Conservation (phyloP, 2,113 vertebrate species). For the Osmerus eperlanus region DNA sequence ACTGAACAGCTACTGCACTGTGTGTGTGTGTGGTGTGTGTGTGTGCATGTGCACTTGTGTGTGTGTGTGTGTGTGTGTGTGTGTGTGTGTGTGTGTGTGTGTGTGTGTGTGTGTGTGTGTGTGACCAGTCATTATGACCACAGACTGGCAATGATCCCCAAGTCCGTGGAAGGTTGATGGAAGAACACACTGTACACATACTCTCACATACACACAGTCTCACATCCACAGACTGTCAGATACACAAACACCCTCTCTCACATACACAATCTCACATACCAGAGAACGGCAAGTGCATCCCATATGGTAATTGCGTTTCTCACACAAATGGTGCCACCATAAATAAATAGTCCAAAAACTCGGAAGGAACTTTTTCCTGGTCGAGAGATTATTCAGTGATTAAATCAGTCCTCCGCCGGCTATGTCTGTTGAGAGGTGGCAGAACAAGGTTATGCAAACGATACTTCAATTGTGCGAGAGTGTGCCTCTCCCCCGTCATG, state of each 20-base stretch:
- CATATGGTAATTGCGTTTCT: too few relatives aligned
- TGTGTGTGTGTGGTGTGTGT: slow-evolving; percentile 3
- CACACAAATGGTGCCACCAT: too few relatives aligned
- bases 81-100: slow-evolving; percentile 6
- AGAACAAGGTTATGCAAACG: too few relatives aligned
- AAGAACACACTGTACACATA: not conserved
- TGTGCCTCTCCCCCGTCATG: too few relatives aligned
- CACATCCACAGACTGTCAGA: not conserved
- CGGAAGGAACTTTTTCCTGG: too few relatives aligned
- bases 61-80: slow-evolving; percentile 4
- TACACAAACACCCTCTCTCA: slow-evolving; percentile 11
- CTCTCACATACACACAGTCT: slow-evolving; percentile 23
- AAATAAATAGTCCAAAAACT: too few relatives aligned
- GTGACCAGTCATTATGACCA: not conserved
- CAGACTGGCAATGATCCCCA: not conserved
- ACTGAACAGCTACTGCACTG: not conserved
- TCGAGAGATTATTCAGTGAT: too few relatives aligned
- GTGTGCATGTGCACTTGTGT: not conserved
- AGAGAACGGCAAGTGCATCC: too few relatives aligned
- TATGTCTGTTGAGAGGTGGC: too few relatives aligned
- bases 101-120: slow-evolving; percentile 1
- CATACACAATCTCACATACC: not conserved
- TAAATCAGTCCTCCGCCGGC: too few relatives aligned
- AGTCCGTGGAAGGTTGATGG: not conserved
- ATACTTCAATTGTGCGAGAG: too few relatives aligned